Evolutionary conservation across 1,140 invertebrate genomes (phyloP).

Genomic region (Orussus abietinus): DNA sequence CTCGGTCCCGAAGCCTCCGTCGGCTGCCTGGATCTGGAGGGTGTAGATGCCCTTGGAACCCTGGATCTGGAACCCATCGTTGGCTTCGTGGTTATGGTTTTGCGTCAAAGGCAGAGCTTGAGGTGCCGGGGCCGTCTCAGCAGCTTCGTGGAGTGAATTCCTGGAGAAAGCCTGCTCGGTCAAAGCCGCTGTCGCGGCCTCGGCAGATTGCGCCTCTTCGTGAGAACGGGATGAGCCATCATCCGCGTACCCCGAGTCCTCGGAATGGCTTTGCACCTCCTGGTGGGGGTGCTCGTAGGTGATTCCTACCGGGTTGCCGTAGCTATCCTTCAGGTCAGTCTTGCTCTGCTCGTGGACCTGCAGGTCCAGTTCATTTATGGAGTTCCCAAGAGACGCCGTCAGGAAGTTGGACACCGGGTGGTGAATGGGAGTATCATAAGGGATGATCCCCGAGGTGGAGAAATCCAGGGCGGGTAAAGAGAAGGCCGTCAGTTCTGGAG

Average conservation of each 20-base stretch:
- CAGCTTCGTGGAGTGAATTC: conserved; percentile 37
- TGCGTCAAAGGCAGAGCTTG: conserved; percentile 36
- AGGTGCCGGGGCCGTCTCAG: conserved; percentile 29
- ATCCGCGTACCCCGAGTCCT: too few relatives aligned
- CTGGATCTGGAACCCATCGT: conserved; percentile 60
- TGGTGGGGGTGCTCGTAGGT: conserved; percentile 26
- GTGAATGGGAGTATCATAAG: conserved; percentile 1
- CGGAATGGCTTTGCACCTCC: too few relatives aligned
- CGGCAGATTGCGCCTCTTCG: too few relatives aligned
- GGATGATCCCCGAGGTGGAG: conserved; percentile 2
- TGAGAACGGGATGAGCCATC: too few relatives aligned
- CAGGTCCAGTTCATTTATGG: conserved; percentile 37
- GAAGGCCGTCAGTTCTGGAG: conserved; percentile 1
- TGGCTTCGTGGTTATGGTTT: conserved; percentile 22
- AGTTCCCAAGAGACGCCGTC: conserved; percentile 20
- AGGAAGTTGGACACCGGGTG: conserved; percentile 13
- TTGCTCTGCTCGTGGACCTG: conserved; percentile 30
- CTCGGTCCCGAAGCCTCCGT: conserved; percentile 43
- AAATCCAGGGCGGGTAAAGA: conserved; percentile 2
- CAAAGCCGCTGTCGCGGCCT: conserved; percentile 29
- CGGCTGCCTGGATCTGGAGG: conserved; percentile 67
- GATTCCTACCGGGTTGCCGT: conserved; percentile 37
- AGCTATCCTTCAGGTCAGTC: conserved; percentile 43
- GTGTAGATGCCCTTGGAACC: conserved; percentile 65
- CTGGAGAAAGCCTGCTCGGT: conserved; percentile 26